Evolutionary conservation across 2,113 vertebrate species (phyloP).

Genomic region (Crotalus helleri): DNA sequence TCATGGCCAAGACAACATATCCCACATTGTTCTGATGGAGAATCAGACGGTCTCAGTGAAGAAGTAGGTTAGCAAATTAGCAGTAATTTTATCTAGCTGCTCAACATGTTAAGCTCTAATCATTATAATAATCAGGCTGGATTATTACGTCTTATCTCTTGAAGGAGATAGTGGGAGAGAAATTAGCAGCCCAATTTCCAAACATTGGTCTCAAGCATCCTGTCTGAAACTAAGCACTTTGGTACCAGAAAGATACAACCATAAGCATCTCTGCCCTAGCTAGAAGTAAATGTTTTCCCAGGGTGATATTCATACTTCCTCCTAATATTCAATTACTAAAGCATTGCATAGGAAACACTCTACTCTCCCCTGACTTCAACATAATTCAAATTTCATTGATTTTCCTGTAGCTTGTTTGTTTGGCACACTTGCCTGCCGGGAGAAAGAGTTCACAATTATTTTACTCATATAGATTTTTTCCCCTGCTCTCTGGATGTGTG

Average conservation of each 20-base stretch:
- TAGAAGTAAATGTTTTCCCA: neutral
- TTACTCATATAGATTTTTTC: neutral
- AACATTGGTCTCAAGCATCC: neutral
- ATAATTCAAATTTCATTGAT: neutral
- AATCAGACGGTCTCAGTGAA: neutral
- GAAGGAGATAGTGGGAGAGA: neutral
- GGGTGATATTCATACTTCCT: neutral
- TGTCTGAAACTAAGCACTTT: neutral
- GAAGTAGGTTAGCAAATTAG: neutral
- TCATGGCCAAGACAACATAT: neutral
- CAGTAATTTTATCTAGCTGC: neutral
- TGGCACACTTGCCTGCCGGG: neutral
- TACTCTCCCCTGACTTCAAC: neutral
- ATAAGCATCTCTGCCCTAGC: neutral
- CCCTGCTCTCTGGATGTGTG: neutral
- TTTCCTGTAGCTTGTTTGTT: neutral
- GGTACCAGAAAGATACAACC: neutral
- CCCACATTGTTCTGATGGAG: neutral
- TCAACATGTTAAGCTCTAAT: neutral
- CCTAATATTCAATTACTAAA: neutral
- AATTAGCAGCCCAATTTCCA: neutral
- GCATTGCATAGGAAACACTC: neutral
- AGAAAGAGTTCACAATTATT: neutral
- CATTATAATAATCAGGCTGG: neutral
- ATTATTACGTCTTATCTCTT: neutral